A percentile compares a stretch with the other conserved stretches of the same genome.
Evolutionary conservation across 2,113 vertebrate species (phyloP).

Genomic region (Melanostigma gelatinosum): DNA sequence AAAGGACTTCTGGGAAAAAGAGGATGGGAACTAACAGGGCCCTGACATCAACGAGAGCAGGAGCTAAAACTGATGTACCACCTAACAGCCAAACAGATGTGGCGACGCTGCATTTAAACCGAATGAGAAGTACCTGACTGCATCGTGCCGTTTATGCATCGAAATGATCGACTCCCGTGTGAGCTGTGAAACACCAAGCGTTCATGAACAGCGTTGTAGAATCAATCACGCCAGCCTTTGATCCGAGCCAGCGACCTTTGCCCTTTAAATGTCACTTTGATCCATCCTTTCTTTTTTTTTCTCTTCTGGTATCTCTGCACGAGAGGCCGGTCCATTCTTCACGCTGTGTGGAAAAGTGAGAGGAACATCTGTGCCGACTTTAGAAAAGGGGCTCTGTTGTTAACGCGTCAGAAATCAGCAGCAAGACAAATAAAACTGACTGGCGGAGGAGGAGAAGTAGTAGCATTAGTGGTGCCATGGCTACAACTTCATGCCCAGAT

Average conservation of each 20-base stretch:
- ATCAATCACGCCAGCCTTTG: conserved; percentile 56
- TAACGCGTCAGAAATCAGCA: conserved; percentile 54
- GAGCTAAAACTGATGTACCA: conserved; percentile 12
- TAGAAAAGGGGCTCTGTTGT: conserved; percentile 44
- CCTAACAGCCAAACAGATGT: conserved; percentile 15
- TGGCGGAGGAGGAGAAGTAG: conserved; percentile 40
- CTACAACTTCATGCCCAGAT: conserved; percentile 68
- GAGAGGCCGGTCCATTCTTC: not conserved
- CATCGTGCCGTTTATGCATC: conserved; percentile 8
- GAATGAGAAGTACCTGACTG: conserved; percentile 15
- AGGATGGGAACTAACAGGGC: conserved; percentile 24
- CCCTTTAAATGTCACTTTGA: conserved; percentile 71
- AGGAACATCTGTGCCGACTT: conserved; percentile 46
- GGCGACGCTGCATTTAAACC: conserved; percentile 17
- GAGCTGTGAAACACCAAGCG: conserved; percentile 47
- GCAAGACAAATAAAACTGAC: conserved; percentile 40
- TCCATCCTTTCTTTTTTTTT: not conserved
- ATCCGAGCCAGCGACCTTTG: conserved; percentile 63
- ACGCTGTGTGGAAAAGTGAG: conserved; percentile 12
- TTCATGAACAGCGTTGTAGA: conserved; percentile 49
- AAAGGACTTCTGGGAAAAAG: conserved; percentile 32
- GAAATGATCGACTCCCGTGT: conserved; percentile 15
- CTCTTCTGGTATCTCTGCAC: not conserved
- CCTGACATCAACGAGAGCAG: conserved; percentile 7
- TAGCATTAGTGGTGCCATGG: conserved; percentile 51